These are phyloP conservation scores for Ylistrum balloti DNA, from an alignment of 1,140 invertebrate species.

Conservation along the genomic window DNA sequence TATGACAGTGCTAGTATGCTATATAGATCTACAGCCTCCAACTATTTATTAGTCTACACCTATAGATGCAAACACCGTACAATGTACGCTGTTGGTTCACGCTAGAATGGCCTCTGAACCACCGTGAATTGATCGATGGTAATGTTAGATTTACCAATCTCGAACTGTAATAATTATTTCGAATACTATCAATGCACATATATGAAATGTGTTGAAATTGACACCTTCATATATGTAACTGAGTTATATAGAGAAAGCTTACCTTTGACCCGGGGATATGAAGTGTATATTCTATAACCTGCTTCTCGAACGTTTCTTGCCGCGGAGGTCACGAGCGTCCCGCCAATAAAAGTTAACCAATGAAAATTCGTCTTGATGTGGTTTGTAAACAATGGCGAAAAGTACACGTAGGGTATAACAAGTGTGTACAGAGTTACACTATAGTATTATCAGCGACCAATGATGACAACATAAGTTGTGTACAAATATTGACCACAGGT, in stretches of 20 bases:
- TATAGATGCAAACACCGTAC: not conserved
- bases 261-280: not conserved
- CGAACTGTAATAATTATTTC: too few relatives aligned
- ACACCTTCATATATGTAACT: not conserved
- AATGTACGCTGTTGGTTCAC: not conserved
- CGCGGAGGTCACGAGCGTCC: not conserved
- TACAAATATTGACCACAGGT: too few relatives aligned
- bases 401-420: too few relatives aligned
- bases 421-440: too few relatives aligned
- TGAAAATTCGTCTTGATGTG: not conserved
- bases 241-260: not conserved
- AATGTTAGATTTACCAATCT: too few relatives aligned
- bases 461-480: too few relatives aligned
- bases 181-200: not conserved
- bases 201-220: not conserved
- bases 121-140: too few relatives aligned
- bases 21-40: too few relatives aligned
- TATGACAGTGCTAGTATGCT: too few relatives aligned
- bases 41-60: too few relatives aligned
- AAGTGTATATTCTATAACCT: not conserved
- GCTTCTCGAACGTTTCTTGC: not conserved
- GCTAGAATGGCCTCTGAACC: not conserved
- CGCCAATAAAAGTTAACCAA: slow-evolving; percentile 1
- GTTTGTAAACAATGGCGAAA: slow-evolving; percentile 4
- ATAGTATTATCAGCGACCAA: too few relatives aligned